Evolutionary conservation across 2,888 invertebrate genomes (phyloP).

Genomic region (Phortica okadai): DNA sequence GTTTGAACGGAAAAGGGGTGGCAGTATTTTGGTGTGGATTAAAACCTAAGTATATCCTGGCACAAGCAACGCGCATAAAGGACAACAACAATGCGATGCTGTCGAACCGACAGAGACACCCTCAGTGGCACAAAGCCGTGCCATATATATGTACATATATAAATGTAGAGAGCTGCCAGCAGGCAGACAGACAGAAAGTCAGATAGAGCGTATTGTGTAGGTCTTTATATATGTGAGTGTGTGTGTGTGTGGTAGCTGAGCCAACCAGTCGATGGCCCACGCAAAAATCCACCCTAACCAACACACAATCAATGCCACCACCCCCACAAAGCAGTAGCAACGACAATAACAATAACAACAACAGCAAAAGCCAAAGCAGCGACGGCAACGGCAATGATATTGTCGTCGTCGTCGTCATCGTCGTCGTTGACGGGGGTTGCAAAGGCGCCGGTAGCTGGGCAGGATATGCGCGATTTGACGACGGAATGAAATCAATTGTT

Average conservation of each 20-base stretch:
- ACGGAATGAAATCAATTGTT: conserved; percentile 77
- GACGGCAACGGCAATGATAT: conserved; percentile 19
- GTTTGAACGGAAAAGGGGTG: conserved; percentile 72
- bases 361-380: not conserved
- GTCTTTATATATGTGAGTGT: not conserved
- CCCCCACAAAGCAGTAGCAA: conserved; percentile 43
- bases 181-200: conserved; percentile 5
- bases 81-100: conserved; percentile 49
- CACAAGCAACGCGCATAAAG: conserved; percentile 47
- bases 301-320: conserved; percentile 34
- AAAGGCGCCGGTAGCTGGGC: conserved; percentile 63
- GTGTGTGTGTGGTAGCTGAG: conserved; percentile 15
- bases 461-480: conserved; percentile 76
- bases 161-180: not conserved
- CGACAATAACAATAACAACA: conserved; percentile 25
- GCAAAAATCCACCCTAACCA: conserved; percentile 40
- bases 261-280: conserved; percentile 46
- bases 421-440: conserved; percentile 21
- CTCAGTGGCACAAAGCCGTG: not conserved
- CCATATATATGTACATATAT: not conserved
- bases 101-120: conserved; percentile 46
- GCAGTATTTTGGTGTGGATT: conserved; percentile 65
- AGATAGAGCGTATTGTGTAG: not conserved
- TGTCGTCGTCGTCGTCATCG: not conserved
- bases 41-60: conserved; percentile 69